These are phyloP conservation scores for Triplophysa tibetana DNA, from an alignment of 2,113 vertebrate species.

Conservation along the genomic window DNA sequence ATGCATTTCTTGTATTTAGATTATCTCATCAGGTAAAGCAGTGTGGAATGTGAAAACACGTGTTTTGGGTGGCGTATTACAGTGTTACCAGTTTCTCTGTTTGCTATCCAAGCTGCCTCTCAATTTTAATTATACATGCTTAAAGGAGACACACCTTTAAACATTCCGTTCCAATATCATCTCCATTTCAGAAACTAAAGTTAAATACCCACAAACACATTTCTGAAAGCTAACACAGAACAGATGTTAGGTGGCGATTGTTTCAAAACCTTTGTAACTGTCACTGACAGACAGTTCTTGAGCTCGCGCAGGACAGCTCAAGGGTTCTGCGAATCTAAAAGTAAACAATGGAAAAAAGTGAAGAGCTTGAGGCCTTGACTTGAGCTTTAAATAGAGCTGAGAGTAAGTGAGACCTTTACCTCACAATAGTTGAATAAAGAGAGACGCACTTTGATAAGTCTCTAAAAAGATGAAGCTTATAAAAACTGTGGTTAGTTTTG, in stretches of 20 bases:
- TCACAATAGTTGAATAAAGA: constrained; percentile 33
- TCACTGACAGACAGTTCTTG: constrained; percentile 12
- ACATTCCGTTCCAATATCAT: constrained; percentile 18
- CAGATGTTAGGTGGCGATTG: constrained; percentile 2
- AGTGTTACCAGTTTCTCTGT: constrained; percentile 36
- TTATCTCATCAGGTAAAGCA: not conserved
- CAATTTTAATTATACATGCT: constrained; percentile 44
- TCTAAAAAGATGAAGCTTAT: not conserved
- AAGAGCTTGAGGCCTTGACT: constrained; percentile 9
- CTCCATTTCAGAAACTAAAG: not conserved
- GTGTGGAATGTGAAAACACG: not conserved
- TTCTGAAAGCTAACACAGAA: not conserved
- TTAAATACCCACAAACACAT: not conserved
- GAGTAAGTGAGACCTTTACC: not conserved
- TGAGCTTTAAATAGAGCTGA: constrained; percentile 35
- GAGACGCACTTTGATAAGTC: not conserved
- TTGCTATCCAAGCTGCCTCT: constrained; percentile 35
- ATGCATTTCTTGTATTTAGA: not conserved
- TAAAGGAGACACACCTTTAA: constrained; percentile 40
- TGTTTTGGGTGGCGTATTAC: constrained; percentile 13
- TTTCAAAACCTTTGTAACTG: constrained; percentile 8
- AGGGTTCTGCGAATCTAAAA: constrained; percentile 23
- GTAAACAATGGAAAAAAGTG: constrained; percentile 50
- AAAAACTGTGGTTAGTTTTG: not conserved
- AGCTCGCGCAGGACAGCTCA: not conserved